phyloP scores from a whole-genome alignment of 2,113 vertebrate genomes.

The Herpailurus yagouaroundi region DNA sequence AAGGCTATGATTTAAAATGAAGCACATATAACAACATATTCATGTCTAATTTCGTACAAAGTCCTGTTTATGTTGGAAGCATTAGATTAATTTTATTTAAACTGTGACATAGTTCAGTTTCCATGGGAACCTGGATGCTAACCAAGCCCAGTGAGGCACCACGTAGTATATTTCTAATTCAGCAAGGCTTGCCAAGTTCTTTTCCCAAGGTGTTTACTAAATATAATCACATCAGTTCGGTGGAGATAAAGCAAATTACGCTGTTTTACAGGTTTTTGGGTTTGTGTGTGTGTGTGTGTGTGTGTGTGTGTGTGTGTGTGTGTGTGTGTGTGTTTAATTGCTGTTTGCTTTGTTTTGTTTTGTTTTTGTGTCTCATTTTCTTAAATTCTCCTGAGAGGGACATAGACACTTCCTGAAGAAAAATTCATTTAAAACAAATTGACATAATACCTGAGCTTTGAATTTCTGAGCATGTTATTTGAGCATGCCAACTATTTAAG shows the following conservation, averaged over 20 bases:
- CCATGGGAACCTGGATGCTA: slow-evolving; percentile 45
- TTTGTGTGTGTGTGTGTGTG: too few relatives aligned
- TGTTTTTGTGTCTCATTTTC: background rate
- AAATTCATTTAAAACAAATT: background rate
- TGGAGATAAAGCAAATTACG: background rate
- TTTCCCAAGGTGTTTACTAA: slow-evolving; percentile 33
- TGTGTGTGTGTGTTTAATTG: too few relatives aligned
- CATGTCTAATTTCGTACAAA: background rate
- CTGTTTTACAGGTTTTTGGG: background rate
- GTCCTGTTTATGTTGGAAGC: slow-evolving; percentile 8
- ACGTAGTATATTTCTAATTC: slow-evolving; percentile 41
- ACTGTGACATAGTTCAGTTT: slow-evolving; percentile 46
- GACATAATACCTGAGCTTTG: background rate
- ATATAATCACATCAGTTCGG: background rate
- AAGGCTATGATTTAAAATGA: background rate
- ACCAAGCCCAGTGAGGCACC: background rate
- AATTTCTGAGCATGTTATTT: background rate
- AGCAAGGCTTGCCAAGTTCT: background rate
- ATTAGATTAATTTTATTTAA: slow-evolving; percentile 45
- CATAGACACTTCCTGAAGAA: background rate
- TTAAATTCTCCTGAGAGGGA: background rate
- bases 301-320: too few relatives aligned
- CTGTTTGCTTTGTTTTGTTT: background rate
- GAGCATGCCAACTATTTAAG: background rate
- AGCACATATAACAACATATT: background rate